These are phyloP conservation scores for Anastrepha obliqua DNA, from an alignment of 1,140 invertebrate species.

Conservation along the genomic window DNA sequence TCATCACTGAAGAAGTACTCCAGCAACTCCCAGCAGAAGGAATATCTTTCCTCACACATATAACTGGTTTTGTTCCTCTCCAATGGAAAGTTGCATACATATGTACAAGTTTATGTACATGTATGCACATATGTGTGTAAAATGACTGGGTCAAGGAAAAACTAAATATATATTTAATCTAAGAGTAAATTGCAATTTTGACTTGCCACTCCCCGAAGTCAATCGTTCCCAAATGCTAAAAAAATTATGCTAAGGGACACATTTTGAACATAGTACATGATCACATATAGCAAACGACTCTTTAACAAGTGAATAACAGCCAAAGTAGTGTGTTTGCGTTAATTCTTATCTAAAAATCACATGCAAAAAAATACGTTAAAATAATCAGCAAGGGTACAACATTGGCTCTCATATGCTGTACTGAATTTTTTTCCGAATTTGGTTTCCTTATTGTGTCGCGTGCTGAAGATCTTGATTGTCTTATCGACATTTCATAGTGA, in stretches of 20 bases:
- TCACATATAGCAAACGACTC: background rate
- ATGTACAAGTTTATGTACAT: too few species aligned
- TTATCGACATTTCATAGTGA: slow-evolving; percentile 4
- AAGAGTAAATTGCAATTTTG: too few species aligned
- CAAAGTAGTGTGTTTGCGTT: background rate
- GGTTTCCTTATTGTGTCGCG: background rate
- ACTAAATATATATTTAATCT: too few species aligned
- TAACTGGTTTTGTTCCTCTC: too few species aligned
- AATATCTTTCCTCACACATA: too few species aligned
- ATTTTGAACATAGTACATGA: background rate
- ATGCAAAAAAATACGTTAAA: background rate
- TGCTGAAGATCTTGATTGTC: slow-evolving; percentile 12
- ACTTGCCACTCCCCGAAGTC: too few species aligned
- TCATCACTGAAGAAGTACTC: too few species aligned
- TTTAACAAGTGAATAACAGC: background rate
- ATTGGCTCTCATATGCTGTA: background rate
- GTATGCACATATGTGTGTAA: too few species aligned
- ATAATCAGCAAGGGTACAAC: background rate
- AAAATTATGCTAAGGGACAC: background rate
- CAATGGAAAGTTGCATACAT: too few species aligned
- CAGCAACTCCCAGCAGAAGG: too few species aligned
- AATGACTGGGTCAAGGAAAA: too few species aligned
- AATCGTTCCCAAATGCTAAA: background rate
- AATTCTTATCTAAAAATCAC: background rate
- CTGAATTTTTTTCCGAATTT: background rate